Conservation (phyloP, 1,140 invertebrate genomes). For the Drosophila nasuta region DNA sequence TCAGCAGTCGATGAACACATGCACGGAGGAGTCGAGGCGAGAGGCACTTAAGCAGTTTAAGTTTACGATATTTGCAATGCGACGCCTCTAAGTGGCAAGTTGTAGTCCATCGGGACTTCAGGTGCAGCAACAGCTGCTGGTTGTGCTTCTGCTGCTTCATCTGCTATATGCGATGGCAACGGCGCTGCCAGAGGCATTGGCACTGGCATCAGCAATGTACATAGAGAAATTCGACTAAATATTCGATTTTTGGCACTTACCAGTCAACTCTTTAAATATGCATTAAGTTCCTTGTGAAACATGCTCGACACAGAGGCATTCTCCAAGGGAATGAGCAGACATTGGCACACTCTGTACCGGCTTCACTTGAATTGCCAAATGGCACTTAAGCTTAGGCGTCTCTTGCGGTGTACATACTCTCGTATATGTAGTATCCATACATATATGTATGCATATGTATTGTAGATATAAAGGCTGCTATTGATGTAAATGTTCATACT, state of each 20-base stretch:
- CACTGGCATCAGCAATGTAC: background rate
- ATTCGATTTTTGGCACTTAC: constrained; percentile 81
- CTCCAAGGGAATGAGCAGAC: constrained; percentile 5
- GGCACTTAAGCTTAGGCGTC: constrained; percentile 80
- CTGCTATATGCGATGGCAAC: no score
- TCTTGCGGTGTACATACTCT: constrained; percentile 15
- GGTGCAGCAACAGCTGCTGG: background rate
- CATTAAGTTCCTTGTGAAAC: constrained; percentile 75
- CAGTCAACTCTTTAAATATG: constrained; percentile 80
- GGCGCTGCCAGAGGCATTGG: constrained; percentile 39
- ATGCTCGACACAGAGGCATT: constrained; percentile 34
- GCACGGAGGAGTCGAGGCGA: constrained; percentile 1
- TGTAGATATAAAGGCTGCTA: constrained; percentile 4
- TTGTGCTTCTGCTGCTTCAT: background rate
- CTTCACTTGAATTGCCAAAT: constrained; percentile 70
- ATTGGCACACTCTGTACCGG: constrained; percentile 3
- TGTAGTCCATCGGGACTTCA: constrained; percentile 1
- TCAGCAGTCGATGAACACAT: background rate
- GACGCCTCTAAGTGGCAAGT: constrained; percentile 32
- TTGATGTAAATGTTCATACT: background rate
- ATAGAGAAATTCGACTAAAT: constrained; percentile 62
- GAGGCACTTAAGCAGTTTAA: constrained; percentile 44
- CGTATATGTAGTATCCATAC: background rate
- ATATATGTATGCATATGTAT: constrained; percentile 15
- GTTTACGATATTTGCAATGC: constrained; percentile 1